These are phyloP conservation scores for Drosophila pandora DNA, from an alignment of 1,140 invertebrate genomes.

Conservation along the genomic window DNA sequence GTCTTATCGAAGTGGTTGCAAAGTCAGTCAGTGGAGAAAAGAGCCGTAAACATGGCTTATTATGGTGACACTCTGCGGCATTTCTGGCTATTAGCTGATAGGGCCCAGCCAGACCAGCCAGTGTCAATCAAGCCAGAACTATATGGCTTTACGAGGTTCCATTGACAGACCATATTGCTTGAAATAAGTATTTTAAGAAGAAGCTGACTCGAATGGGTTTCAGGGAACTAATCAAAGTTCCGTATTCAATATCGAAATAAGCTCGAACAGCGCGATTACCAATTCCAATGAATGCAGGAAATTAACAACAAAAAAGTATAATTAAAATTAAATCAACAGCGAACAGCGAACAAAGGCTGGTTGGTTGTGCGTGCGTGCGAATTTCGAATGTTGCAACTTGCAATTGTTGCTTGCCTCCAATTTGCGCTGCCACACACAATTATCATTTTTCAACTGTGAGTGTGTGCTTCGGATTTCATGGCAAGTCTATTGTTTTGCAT, in stretches of 20 bases:
- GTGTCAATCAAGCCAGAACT: conserved; percentile 18
- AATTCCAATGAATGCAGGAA: conserved; percentile 35
- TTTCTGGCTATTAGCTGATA: conserved; percentile 35
- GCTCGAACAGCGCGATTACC: neutral
- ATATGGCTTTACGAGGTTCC: neutral
- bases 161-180: neutral
- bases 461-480: conserved; percentile 30
- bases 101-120: conserved; percentile 11
- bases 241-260: neutral
- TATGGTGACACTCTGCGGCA: conserved; percentile 31
- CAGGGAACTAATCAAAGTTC: neutral
- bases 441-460: conserved; percentile 11
- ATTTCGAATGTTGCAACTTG: conserved; percentile 27
- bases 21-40: conserved; percentile 12
- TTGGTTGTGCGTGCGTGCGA: conserved; percentile 32
- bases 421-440: conserved; percentile 14
- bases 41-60: conserved; percentile 37
- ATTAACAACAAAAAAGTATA: conserved; percentile 31
- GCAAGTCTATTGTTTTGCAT: conserved; percentile 48
- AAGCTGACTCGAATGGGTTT: too few relatives aligned
- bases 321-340: conserved; percentile 49
- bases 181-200: neutral
- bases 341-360: conserved; percentile 1
- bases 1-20: conserved; percentile 26
- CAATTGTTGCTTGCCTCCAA: conserved; percentile 45